Conservation (phyloP, 1,140 invertebrate genomes). For the Sitophilus oryzae region DNA sequence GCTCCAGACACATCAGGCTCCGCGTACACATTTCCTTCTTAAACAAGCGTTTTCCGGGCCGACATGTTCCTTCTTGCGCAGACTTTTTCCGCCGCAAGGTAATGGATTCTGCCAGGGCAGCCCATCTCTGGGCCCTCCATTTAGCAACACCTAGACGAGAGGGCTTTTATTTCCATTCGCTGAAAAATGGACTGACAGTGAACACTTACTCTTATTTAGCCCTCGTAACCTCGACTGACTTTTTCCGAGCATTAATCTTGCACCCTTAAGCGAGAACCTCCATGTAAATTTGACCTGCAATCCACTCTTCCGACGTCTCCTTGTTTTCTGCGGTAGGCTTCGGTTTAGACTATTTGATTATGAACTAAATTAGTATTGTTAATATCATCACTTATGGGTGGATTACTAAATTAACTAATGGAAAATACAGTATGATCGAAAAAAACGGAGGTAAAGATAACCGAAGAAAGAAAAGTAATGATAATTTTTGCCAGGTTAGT, state of each 20-base stretch:
- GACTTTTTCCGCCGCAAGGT: constrained; percentile 18
- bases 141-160: constrained; percentile 17
- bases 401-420: too few species aligned
- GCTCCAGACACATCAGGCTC: background rate
- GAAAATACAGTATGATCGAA: too few species aligned
- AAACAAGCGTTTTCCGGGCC: background rate
- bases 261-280: constrained; percentile 22
- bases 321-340: too few species aligned
- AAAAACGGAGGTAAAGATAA: too few species aligned
- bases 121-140: constrained; percentile 1
- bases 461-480: too few species aligned
- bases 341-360: too few species aligned
- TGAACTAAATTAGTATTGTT: too few species aligned
- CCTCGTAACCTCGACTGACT: constrained; percentile 24
- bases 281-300: constrained; percentile 21
- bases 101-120: constrained; percentile 17
- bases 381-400: too few species aligned
- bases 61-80: background rate
- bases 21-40: background rate
- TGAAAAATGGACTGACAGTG: constrained; percentile 27
- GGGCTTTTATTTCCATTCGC: constrained; percentile 24
- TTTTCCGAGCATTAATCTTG: constrained; percentile 28
- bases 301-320: constrained; percentile 6
- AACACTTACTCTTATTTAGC: constrained; percentile 30
- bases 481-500: too few species aligned